Conservation (phyloP, 2,113 vertebrate genomes). For the Sinocyclocheilus anophthalmus region DNA sequence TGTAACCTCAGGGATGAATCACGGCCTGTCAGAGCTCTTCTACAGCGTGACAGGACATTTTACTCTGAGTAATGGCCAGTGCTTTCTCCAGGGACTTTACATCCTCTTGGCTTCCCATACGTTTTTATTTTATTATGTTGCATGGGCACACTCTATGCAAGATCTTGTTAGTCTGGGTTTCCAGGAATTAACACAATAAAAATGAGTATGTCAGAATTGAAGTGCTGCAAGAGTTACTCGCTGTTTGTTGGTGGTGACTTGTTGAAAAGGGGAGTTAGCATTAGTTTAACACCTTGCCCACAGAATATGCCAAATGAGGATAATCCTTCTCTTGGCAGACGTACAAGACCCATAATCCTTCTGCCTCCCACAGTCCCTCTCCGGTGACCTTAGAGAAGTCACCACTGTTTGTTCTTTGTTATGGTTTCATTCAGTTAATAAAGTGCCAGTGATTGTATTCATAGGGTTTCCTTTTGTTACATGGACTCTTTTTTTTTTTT, state of each 20-base stretch:
- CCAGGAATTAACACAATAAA: not conserved
- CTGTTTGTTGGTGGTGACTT: slow-evolving; percentile 10
- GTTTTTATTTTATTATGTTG: slow-evolving; percentile 9
- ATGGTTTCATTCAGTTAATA: not conserved
- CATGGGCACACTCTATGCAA: not conserved
- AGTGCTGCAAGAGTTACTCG: not conserved
- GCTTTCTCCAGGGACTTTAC: slow-evolving; percentile 56
- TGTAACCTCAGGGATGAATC: slow-evolving; percentile 72
- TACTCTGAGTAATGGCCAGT: slow-evolving; percentile 61
- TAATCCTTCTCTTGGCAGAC: slow-evolving; percentile 43
- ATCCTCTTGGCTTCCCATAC: slow-evolving; percentile 54
- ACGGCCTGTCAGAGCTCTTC: slow-evolving; percentile 48
- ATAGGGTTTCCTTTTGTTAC: not conserved
- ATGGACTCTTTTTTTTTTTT: not conserved
- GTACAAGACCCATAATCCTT: slow-evolving; percentile 29
- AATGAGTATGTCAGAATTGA: not conserved
- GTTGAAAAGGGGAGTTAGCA: not conserved
- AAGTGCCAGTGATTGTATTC: not conserved
- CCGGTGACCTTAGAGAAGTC: slow-evolving; percentile 17
- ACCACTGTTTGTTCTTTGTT: slow-evolving; percentile 16
- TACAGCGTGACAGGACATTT: slow-evolving; percentile 61
- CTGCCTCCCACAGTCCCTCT: slow-evolving; percentile 12
- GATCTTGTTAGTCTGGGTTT: not conserved
- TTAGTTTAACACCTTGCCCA: slow-evolving; percentile 33
- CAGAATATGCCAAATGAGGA: slow-evolving; percentile 34